Evolutionary conservation across 2,113 vertebrate genomes (phyloP).

Genomic region (Boleophthalmus pectinirostris): DNA sequence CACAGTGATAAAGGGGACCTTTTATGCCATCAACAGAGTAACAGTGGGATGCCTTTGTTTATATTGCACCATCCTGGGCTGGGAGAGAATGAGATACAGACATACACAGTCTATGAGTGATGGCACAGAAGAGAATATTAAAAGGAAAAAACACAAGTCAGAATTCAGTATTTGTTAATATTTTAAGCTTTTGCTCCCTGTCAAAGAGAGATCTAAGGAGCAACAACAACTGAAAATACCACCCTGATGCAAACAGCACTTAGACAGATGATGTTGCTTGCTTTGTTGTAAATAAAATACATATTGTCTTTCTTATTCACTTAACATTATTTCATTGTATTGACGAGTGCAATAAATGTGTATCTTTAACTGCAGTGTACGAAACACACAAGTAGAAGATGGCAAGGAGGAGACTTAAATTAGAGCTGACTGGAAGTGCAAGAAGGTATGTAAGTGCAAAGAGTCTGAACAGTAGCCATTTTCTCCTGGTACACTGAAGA

Average conservation of each 20-base stretch:
- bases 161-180: slow-evolving; percentile 67
- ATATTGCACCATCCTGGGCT: slow-evolving; percentile 52
- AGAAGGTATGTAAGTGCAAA: slow-evolving; percentile 31
- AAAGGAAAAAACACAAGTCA: slow-evolving; percentile 40
- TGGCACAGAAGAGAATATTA: slow-evolving; percentile 53
- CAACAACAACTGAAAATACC: slow-evolving; percentile 48
- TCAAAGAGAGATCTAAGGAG: slow-evolving; percentile 61
- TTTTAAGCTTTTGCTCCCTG: slow-evolving; percentile 63
- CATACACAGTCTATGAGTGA: slow-evolving; percentile 59
- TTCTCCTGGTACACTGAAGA: slow-evolving; percentile 32
- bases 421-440: slow-evolving; percentile 28
- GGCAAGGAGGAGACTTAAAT: slow-evolving; percentile 22
- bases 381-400: slow-evolving; percentile 18
- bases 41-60: slow-evolving; percentile 57
- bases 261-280: slow-evolving; percentile 24
- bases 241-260: slow-evolving; percentile 38
- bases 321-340: not conserved
- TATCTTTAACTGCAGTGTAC: not conserved
- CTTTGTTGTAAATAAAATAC: slow-evolving; percentile 10
- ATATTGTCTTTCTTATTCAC: not conserved
- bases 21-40: slow-evolving; percentile 64
- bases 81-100: slow-evolving; percentile 51
- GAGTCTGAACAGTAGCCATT: slow-evolving; percentile 39
- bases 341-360: not conserved
- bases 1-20: slow-evolving; percentile 61